phyloP scores from a whole-genome alignment of 1,140 invertebrate genomes.

The Brachystomella parvula region DNA sequence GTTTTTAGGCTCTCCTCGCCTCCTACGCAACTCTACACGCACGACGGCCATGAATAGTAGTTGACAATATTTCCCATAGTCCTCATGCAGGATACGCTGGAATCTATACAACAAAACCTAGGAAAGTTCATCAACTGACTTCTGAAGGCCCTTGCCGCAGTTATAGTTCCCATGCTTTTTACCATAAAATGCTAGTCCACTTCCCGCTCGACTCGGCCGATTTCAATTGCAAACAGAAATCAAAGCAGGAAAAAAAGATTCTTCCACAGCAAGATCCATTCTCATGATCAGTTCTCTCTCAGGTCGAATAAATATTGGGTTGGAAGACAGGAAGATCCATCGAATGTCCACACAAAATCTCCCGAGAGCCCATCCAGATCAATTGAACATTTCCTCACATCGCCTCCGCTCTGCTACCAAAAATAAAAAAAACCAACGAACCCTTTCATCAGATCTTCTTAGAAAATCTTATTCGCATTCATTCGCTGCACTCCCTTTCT shows the following conservation, averaged over 20 bases:
- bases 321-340: no score
- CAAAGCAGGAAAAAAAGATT: background rate
- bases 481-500: background rate
- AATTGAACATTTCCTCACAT: slow-evolving; percentile 1
- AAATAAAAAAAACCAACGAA: background rate
- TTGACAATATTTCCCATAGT: no score
- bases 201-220: background rate
- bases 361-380: background rate
- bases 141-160: no score
- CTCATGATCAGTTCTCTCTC: background rate
- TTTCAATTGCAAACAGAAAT: background rate
- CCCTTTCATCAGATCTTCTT: background rate
- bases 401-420: background rate
- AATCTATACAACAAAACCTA: no score
- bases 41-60: no score
- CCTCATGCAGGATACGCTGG: no score
- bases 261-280: background rate
- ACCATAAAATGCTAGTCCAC: background rate
- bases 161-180: no score
- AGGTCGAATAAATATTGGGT: background rate
- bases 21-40: no score
- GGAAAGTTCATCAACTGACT: no score
- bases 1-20: no score
- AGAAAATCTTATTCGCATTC: background rate
- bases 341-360: background rate